A percentile compares a stretch with the other conserved stretches of the same genome.
These are phyloP conservation scores for Apteryx mantelli DNA, from an alignment of 2,113 vertebrate genomes.

Conservation along the genomic window DNA sequence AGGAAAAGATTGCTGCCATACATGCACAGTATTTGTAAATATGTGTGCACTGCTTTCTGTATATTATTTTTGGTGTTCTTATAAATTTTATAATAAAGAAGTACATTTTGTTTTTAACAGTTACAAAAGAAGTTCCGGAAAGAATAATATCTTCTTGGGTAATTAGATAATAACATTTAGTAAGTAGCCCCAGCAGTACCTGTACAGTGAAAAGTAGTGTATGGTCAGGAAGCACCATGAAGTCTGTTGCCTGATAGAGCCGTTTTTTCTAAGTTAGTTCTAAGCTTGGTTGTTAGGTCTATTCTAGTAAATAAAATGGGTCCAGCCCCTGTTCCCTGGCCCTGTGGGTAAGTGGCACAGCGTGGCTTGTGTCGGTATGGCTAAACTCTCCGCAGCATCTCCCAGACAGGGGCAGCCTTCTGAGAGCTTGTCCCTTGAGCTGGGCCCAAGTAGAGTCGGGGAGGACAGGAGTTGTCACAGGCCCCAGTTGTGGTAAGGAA, in stretches of 20 bases:
- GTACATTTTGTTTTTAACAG: neutral
- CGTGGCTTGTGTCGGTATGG: neutral
- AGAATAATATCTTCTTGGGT: neutral
- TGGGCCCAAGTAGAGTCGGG: neutral
- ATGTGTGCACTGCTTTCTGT: neutral
- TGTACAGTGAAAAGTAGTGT: neutral
- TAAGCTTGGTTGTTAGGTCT: neutral
- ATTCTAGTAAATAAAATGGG: rapidly evolving
- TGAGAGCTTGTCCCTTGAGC: neutral
- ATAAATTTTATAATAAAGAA: neutral
- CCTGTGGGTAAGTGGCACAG: neutral
- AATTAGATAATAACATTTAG: neutral
- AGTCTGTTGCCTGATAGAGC: neutral
- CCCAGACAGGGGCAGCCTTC: neutral
- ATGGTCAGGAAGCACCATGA: neutral
- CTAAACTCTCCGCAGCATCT: neutral
- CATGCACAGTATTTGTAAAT: neutral
- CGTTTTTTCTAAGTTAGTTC: rapidly evolving
- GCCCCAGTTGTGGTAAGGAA: rapidly evolving
- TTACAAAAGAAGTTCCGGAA: neutral
- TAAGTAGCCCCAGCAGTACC: neutral
- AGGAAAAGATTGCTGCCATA: neutral
- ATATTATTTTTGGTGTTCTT: neutral
- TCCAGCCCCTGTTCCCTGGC: neutral
- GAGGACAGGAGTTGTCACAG: rapidly evolving